These are phyloP conservation scores for Leptodactylus fallax DNA, from an alignment of 2,797 vertebrate species.

Conservation along the genomic window DNA sequence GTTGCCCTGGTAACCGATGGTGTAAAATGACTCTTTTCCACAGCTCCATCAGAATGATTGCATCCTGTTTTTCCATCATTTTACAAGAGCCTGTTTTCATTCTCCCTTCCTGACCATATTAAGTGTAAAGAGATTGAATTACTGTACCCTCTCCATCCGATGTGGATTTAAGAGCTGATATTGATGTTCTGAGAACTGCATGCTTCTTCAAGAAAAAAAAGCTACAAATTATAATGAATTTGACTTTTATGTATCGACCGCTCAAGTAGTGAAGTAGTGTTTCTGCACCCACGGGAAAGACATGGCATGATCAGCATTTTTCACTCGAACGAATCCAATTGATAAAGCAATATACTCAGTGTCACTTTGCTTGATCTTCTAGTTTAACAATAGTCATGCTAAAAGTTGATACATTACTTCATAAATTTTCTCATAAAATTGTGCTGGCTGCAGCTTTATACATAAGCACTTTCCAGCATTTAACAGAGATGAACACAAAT, in stretches of 20 bases:
- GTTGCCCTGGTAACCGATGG: conserved; percentile 84
- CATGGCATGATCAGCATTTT: conserved; percentile 85
- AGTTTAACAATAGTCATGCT: conserved; percentile 84
- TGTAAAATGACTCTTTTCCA: conserved; percentile 87
- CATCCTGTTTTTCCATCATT: conserved; percentile 86
- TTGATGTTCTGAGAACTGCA: conserved; percentile 82
- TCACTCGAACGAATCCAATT: conserved; percentile 83
- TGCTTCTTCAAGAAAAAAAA: conserved; percentile 80
- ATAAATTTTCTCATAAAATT: conserved; percentile 80
- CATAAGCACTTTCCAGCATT: conserved; percentile 72
- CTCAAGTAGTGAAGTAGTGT: conserved; percentile 81
- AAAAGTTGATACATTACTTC: conserved; percentile 82
- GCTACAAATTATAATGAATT: conserved; percentile 87
- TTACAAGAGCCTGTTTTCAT: conserved; percentile 88
- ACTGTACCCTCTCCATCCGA: conserved; percentile 81
- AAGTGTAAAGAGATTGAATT: conserved; percentile 86
- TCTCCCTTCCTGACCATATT: conserved; percentile 84
- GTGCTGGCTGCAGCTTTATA: conserved; percentile 77
- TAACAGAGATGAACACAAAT: conserved; percentile 68
- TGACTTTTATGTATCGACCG: conserved; percentile 85
- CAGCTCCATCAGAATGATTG: conserved; percentile 84
- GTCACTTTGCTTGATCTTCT: conserved; percentile 83
- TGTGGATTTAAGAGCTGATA: conserved; percentile 86
- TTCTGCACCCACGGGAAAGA: conserved; percentile 80
- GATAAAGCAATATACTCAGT: conserved; percentile 85